Evolutionary conservation across 2,113 vertebrate species (phyloP), one percentile per base, ranked within the genome.

Genomic region (Ceratotherium simum): DNA sequence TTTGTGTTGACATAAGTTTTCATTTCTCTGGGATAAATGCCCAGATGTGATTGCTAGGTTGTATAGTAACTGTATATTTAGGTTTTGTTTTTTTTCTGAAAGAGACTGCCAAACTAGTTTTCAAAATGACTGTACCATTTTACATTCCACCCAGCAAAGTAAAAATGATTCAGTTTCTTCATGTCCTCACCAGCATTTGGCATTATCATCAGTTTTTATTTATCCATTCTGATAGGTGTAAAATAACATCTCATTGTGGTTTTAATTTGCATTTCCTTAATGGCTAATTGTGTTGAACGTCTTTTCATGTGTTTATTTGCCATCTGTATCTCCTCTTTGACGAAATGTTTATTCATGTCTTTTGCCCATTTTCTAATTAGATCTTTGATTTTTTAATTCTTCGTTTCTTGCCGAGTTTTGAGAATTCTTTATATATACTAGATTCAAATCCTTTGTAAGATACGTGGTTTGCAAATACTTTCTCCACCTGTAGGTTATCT

Each of bases 251-350:
- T 93, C 29, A 73, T 33, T 88, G 9, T 80, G 51, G 54, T 75
- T 93, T 95, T 90, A 78, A 62, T 60, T 91, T 96, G 33, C 27
- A 86, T 72, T 69, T 90, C 33, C 36, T 76, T 90, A 72, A 86
- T 72, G 27, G 29, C 18, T 94, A 84, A 80, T 76, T 31, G 87
- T 67, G 33, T 72, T 93, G 58, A 96, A 90, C 25, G 92, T 33
- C 33, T 94, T 83, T 76, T 64, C 69, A 65, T 64, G 17, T 76
- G 39, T 46, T 85, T 80, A 75, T 64, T 94, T 80, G n/a, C 29
- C 1, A 17, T 51, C 14, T 54, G 5, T 69, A 75, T 69, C 42
- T 95, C 58, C 23, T 91, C 65, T 85, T 87, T 95, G 67, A 78
- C 88, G 42, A 72, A 82, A 88, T 23, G 2, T 83, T 79, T 93